Evolutionary conservation across 2,888 invertebrate species (phyloP).

Genomic region (Diloba caeruleocephala): DNA sequence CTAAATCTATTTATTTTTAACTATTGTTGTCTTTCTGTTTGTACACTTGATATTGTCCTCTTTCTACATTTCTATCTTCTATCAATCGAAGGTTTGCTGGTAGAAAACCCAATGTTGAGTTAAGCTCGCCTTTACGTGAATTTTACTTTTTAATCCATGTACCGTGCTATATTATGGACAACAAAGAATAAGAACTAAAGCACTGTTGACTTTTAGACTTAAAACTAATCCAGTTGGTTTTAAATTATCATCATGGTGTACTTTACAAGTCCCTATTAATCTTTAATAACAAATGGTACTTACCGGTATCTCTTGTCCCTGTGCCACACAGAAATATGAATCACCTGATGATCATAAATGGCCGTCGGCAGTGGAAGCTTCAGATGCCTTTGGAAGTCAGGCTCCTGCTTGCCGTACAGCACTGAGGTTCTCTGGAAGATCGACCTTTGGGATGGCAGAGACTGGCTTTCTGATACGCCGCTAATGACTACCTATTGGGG

Average conservation of each 20-base stretch:
- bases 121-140: no score
- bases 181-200: no score
- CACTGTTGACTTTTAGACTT: no score
- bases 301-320: conserved; percentile 94
- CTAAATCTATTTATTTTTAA: no score
- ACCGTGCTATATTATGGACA: no score
- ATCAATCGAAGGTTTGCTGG: no score
- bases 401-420: conserved; percentile 93
- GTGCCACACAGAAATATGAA: conserved; percentile 96
- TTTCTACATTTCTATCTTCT: no score
- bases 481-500: conserved; percentile 88
- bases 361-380: conserved; percentile 90
- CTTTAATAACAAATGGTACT: conserved; percentile 34
- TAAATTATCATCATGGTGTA: conserved; percentile 2
- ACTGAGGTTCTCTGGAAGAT: conserved; percentile 94
- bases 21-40: no score
- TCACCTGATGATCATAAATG: conserved; percentile 88
- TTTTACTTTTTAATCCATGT: no score
- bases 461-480: conserved; percentile 78
- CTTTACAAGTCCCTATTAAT: no score
- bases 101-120: no score
- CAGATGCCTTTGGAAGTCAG: conserved; percentile 94
- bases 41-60: no score
- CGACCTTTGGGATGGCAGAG: conserved; percentile 84
- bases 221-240: background rate